Conservation (phyloP, 2,113 vertebrate genomes). For the Coryphaenoides rupestris region DNA sequence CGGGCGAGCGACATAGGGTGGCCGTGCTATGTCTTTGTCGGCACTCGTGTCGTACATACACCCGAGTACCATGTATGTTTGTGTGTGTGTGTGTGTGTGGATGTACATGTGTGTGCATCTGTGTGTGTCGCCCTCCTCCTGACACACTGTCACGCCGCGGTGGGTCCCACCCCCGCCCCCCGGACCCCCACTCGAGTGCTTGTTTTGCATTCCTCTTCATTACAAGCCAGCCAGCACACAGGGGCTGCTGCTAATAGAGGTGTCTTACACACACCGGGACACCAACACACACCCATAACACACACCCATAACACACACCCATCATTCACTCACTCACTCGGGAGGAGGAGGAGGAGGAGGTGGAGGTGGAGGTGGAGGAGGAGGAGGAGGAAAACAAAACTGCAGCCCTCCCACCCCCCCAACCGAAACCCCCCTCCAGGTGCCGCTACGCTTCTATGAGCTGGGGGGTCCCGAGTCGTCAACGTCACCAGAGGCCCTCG, state of each 20-base stretch:
- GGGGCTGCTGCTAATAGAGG: conserved; percentile 65
- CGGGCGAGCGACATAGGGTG: background rate
- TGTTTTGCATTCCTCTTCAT: conserved; percentile 74
- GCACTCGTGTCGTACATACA: too few relatives aligned
- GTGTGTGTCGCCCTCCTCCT: conserved; percentile 9
- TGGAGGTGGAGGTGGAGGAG: too few relatives aligned
- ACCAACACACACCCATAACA: too few relatives aligned
- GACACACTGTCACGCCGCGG: conserved; percentile 34
- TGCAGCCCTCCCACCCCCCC: too few relatives aligned
- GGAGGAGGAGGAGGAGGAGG: too few relatives aligned
- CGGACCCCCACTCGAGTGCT: conserved; percentile 37
- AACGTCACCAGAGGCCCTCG: conserved; percentile 48
- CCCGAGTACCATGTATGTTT: background rate
- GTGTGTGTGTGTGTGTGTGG: background rate
- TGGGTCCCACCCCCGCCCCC: conserved; percentile 32
- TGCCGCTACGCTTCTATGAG: conserved; percentile 42
- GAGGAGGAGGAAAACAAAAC: too few relatives aligned
- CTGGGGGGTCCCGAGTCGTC: conserved; percentile 32
- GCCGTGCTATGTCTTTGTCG: background rate
- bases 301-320: too few relatives aligned
- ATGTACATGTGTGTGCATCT: background rate
- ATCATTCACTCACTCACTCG: conserved; percentile 66
- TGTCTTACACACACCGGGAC: conserved; percentile 71
- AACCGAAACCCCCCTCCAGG: conserved; percentile 49
- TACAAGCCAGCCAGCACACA: conserved; percentile 62